phyloP scores from a whole-genome alignment of 2,797 vertebrate genomes.

The Neosilurus hyrtlii region DNA sequence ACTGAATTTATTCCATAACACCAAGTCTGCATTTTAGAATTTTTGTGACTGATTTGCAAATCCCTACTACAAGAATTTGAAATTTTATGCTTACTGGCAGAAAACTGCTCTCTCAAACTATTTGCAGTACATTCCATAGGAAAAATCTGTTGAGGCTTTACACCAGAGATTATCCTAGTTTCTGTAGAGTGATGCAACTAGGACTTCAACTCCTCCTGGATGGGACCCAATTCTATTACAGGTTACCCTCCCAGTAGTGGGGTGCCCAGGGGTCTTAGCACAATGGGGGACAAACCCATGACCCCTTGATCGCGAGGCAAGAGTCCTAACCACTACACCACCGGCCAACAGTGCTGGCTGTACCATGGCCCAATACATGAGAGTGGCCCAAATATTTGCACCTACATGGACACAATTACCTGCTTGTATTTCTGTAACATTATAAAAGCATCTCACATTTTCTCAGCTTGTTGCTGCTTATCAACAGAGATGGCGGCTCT shows the following conservation, averaged over 20 bases:
- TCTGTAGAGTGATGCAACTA: too few relatives aligned
- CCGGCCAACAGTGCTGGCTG: background rate
- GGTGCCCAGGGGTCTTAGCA: too few relatives aligned
- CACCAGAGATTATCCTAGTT: too few relatives aligned
- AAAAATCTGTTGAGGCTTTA: too few relatives aligned
- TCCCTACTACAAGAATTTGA: background rate
- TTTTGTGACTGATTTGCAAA: too few relatives aligned
- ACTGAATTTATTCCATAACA: slow-evolving; percentile 11
- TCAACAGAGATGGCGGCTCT: background rate
- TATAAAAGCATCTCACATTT: background rate
- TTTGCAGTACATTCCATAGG: background rate
- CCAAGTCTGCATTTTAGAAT: background rate
- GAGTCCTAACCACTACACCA: too few relatives aligned
- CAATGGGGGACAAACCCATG: too few relatives aligned
- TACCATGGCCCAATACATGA: background rate
- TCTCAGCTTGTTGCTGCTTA: background rate
- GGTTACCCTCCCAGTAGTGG: too few relatives aligned
- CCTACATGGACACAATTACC: background rate
- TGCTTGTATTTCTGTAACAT: background rate
- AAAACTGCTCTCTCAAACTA: background rate
- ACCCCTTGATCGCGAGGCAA: too few relatives aligned
- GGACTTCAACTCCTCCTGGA: too few relatives aligned
- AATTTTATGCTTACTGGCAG: background rate
- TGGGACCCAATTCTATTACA: too few relatives aligned
- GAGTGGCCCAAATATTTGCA: background rate